Conservation (phyloP, 1,140 invertebrate genomes). For the Bombyx mandarina region DNA sequence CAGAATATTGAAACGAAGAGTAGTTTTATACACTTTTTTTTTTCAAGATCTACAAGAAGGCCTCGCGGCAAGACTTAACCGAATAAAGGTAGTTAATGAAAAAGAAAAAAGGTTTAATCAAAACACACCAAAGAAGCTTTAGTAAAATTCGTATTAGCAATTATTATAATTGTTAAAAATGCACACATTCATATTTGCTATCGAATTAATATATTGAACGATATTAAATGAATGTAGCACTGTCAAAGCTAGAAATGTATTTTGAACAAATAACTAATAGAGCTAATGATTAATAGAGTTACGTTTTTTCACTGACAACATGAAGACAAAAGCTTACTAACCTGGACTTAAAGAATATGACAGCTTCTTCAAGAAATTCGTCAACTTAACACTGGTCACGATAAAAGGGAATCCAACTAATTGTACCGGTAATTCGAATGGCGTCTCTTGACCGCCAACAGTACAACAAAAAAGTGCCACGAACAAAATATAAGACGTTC, state of each 20-base stretch:
- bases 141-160: too few species aligned
- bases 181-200: too few species aligned
- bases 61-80: too few species aligned
- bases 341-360: slow-evolving; percentile 86
- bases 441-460: slow-evolving; percentile 34
- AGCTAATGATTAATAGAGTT: background rate
- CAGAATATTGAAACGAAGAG: too few species aligned
- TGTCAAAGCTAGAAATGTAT: background rate
- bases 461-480: slow-evolving; percentile 25
- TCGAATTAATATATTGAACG: too few species aligned
- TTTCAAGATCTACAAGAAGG: too few species aligned
- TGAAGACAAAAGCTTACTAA: slow-evolving; percentile 69
- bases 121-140: too few species aligned
- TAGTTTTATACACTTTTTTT: too few species aligned
- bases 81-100: too few species aligned
- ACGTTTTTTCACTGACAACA: background rate
- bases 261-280: background rate
- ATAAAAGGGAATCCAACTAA: slow-evolving; percentile 87
- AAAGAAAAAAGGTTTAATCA: too few species aligned
- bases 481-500: background rate
- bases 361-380: slow-evolving; percentile 86
- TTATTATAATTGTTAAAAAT: too few species aligned
- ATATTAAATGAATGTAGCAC: too few species aligned
- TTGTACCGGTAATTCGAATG: slow-evolving; percentile 83
- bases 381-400: slow-evolving; percentile 80